These are phyloP conservation scores for Petaurus breviceps DNA, from an alignment of 2,113 vertebrate species.

Conservation along the genomic window DNA sequence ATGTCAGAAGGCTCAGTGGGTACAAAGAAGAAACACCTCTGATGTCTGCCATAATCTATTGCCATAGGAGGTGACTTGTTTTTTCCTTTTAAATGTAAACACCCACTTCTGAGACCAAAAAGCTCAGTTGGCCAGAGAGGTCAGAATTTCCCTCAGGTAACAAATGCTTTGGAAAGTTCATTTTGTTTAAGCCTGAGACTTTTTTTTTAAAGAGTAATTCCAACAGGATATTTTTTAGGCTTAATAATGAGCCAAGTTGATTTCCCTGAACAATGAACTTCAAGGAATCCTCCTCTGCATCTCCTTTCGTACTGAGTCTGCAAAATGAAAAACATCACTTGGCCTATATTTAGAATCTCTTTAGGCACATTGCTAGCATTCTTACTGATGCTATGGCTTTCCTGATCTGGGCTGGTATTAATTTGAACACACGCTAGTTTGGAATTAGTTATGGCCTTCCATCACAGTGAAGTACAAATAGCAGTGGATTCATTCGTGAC, in stretches of 20 bases:
- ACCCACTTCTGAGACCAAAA: background rate
- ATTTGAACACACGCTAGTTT: slow-evolving; percentile 78
- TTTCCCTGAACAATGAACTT: slow-evolving; percentile 37
- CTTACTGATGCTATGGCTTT: slow-evolving; percentile 78
- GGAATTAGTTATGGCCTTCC: slow-evolving; percentile 76
- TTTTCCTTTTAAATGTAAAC: background rate
- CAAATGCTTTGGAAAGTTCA: background rate
- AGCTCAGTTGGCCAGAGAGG: background rate
- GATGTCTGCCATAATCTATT: accelerated
- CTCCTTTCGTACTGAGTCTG: slow-evolving; percentile 72
- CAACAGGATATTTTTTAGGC: slow-evolving; percentile 48
- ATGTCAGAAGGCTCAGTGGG: background rate
- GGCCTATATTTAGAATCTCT: slow-evolving; percentile 79
- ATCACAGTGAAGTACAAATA: slow-evolving; percentile 45
- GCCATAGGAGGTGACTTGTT: background rate
- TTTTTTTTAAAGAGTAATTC: slow-evolving; percentile 63
- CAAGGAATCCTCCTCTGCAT: slow-evolving; percentile 43
- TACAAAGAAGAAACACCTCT: background rate
- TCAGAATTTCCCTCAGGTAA: background rate
- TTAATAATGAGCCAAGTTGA: background rate
- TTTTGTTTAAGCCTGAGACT: background rate
- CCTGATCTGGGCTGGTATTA: slow-evolving; percentile 80
- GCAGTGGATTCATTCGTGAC: slow-evolving; percentile 66
- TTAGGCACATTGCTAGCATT: slow-evolving; percentile 80
- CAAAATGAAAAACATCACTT: slow-evolving; percentile 75